Base-by-base conservation (phyloP, 2,113 vertebrate species). In the Halichoeres trimaculatus region DNA sequence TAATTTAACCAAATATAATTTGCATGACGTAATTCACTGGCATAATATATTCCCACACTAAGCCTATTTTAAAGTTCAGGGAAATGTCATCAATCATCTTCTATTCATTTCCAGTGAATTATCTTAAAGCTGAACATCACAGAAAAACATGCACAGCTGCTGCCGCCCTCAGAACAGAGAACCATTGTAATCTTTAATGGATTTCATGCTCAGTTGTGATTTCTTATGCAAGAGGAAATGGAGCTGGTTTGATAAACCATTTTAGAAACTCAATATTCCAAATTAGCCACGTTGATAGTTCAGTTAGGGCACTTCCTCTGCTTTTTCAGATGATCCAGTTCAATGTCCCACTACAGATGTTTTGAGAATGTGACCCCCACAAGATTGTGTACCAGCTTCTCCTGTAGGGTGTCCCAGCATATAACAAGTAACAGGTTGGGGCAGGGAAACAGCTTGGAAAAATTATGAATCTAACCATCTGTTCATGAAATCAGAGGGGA, bases 181-280 rank as follows among this genome's bases (percentile, higher is more conserved):
- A 14, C 13, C 14, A 57, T 45, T 88, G 88, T 89, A 72, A 83
- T 76, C 57, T 77, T 38, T 57, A 38, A 65, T 59, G 30, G 54
- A 65, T 75, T 74, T 58, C 23, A 52, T 65, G 20, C 60, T 47
- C 11, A 65, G 45, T 59, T 52, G 64, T 65, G 24, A 68, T 59
- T 43, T 55, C 45, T 56, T 71, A 53, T 60, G n/a, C 26, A 43
- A 67, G 35, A 76, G 58, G 45, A 78, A 65, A 59, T 53, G 16
- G 12, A 65, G 59, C 65, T 58, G 12, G 35, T 45, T 16, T 38
- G 59, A 70, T 70, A 45, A 65, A 64, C 53, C 20, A 35, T 26
- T 78, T 64, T 57, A 52, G 38, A 71, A 71, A 52, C 36, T 59
- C 57, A 71, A 59, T 53, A 47, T 17, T 20, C 75, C 17, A 53